Evolutionary conservation across 2,888 invertebrate genomes (phyloP).

Genomic region (Conops quadrifasciatus): DNA sequence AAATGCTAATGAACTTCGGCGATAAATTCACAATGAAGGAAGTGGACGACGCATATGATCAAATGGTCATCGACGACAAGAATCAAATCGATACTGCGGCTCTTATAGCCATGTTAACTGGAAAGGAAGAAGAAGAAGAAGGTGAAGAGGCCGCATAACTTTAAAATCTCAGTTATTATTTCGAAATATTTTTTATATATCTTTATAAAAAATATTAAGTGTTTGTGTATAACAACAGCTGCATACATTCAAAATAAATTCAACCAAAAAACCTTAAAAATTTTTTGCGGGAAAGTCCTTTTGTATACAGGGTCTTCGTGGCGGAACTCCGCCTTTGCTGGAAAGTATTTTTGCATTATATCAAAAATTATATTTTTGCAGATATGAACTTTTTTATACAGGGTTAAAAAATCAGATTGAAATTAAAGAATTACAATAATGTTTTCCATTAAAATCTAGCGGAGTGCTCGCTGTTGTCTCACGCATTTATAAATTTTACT

Average conservation of each 20-base stretch:
- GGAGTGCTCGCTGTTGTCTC: too few species aligned
- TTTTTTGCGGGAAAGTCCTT: too few species aligned
- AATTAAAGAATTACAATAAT: too few species aligned
- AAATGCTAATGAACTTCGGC: conserved; percentile 91
- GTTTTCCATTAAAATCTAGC: too few species aligned
- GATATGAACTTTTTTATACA: too few species aligned
- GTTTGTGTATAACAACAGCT: conserved; percentile 34
- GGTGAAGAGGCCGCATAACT: conserved; percentile 71
- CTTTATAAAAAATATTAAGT: conserved; percentile 50
- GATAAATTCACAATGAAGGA: conserved; percentile 90
- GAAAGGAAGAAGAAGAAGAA: conserved; percentile 84
- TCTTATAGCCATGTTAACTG: conserved; percentile 88
- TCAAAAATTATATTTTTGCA: too few species aligned
- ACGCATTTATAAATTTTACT: too few species aligned
- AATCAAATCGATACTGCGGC: conserved; percentile 88
- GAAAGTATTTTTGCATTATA: too few species aligned
- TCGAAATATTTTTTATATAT: conserved; percentile 9
- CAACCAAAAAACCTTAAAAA: conserved; percentile 19
- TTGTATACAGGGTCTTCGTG: too few species aligned
- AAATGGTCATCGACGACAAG: conserved; percentile 91
- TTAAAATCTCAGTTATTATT: not conserved
- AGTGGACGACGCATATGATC: conserved; percentile 91
- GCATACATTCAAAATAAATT: conserved; percentile 37
- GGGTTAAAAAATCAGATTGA: too few species aligned
- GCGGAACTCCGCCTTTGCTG: too few species aligned